phyloP scores from a whole-genome alignment of 2,888 invertebrate species.

The Lymantria dispar region DNA sequence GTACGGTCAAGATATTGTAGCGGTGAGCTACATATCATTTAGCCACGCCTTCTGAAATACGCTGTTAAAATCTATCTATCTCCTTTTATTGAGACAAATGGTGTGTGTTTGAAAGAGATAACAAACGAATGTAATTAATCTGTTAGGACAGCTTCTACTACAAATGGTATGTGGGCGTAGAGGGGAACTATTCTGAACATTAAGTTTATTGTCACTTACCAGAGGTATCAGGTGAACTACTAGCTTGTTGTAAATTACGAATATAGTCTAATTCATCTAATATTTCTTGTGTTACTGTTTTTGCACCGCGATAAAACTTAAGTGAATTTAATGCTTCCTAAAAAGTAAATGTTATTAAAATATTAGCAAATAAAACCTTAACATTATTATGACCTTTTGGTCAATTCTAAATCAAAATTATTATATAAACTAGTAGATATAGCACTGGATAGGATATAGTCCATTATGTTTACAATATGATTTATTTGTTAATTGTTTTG shows the following conservation, averaged over 20 bases:
- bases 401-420: no score
- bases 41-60: background rate
- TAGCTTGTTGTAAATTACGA: conserved; percentile 13
- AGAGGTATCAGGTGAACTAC: conserved; percentile 1
- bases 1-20: background rate
- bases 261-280: conserved; percentile 33
- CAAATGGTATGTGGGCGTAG: no score
- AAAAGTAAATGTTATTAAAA: background rate
- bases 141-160: no score
- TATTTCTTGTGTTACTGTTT: conserved; percentile 26
- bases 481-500: no score
- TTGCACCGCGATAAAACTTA: conserved; percentile 39
- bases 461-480: no score
- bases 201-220: conserved; percentile 7
- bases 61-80: conserved; percentile 7
- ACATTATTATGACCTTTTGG: no score
- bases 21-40: background rate
- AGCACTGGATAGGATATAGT: no score
- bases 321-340: conserved; percentile 41
- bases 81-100: conserved; percentile 5
- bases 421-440: no score
- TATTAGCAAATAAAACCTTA: background rate
- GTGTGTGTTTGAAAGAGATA: background rate
- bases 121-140: no score
- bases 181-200: conserved; percentile 12